Evolutionary conservation across 2,113 vertebrate genomes (phyloP).

Genomic region (Python bivittatus): DNA sequence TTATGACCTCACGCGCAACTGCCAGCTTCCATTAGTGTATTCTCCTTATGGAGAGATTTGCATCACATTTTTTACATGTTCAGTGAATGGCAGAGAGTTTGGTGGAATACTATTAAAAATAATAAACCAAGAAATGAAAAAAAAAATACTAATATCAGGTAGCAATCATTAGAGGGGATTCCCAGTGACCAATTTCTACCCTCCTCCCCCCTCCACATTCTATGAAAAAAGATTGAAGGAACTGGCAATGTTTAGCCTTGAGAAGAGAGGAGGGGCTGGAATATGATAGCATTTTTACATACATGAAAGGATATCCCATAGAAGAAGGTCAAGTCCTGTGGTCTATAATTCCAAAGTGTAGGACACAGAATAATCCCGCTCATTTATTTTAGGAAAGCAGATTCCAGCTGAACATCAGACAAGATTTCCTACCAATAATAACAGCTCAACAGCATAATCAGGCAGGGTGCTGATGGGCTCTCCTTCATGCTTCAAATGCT

Average conservation of each 20-base stretch:
- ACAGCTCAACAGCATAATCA: neutral
- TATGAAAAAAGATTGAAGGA: neutral
- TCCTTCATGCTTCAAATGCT: neutral
- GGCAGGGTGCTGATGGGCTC: neutral
- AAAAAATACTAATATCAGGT: neutral
- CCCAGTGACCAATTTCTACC: neutral
- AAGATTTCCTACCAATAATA: neutral
- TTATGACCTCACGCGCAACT: slow-evolving; percentile 19
- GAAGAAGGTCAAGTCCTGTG: neutral
- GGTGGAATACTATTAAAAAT: neutral
- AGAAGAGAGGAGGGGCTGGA: neutral
- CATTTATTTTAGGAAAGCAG: neutral
- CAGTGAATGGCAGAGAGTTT: neutral
- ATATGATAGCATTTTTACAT: neutral
- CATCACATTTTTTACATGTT: neutral
- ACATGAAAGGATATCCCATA: neutral
- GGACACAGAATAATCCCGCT: neutral
- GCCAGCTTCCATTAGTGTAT: neutral
- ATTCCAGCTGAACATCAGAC: neutral
- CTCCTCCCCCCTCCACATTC: neutral
- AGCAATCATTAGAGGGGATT: neutral
- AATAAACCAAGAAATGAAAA: neutral
- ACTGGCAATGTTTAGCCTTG: neutral
- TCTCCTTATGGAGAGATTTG: neutral
- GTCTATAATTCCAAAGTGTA: neutral